Evolutionary conservation across 2,888 invertebrate genomes (phyloP).

Genomic region (Pandemis corylana): DNA sequence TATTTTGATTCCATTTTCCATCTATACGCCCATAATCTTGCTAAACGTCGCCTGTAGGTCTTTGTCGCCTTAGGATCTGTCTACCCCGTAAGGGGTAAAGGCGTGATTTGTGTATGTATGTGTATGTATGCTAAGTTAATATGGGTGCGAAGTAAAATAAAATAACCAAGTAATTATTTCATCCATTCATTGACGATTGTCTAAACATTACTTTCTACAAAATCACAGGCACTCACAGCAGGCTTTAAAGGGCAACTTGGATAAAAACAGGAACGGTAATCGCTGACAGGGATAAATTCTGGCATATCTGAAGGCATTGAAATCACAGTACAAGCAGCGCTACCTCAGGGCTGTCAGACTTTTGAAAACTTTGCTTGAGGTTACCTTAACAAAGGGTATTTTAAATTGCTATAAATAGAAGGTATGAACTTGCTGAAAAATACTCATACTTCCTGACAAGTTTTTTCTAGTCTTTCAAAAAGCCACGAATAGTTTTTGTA

Average conservation of each 20-base stretch:
- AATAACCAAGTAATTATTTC: no score
- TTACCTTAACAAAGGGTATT: neutral
- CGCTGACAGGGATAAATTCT: constrained; percentile 53
- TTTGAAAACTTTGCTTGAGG: constrained; percentile 16
- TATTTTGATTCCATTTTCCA: no score
- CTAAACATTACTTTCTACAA: constrained; percentile 3
- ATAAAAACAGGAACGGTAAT: constrained; percentile 52
- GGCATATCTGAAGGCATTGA: constrained; percentile 54
- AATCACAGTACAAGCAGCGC: constrained; percentile 45
- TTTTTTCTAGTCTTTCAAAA: neutral
- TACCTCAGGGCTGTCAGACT: constrained; percentile 27
- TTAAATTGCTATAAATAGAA: neutral
- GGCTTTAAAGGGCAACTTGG: constrained; percentile 53
- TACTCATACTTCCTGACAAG: neutral
- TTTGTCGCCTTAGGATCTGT: no score
- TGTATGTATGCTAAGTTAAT: no score
- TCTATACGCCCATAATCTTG: no score
- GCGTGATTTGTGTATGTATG: no score
- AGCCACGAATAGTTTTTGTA: no score
- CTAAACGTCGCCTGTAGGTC: no score
- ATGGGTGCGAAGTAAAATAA: no score
- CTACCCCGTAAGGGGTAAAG: no score
- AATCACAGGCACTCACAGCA: constrained; percentile 26
- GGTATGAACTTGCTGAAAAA: neutral
- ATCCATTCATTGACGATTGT: no score